These are phyloP conservation scores for Brachycybe producta DNA, from an alignment of 2,888 invertebrate genomes.

Conservation along the genomic window DNA sequence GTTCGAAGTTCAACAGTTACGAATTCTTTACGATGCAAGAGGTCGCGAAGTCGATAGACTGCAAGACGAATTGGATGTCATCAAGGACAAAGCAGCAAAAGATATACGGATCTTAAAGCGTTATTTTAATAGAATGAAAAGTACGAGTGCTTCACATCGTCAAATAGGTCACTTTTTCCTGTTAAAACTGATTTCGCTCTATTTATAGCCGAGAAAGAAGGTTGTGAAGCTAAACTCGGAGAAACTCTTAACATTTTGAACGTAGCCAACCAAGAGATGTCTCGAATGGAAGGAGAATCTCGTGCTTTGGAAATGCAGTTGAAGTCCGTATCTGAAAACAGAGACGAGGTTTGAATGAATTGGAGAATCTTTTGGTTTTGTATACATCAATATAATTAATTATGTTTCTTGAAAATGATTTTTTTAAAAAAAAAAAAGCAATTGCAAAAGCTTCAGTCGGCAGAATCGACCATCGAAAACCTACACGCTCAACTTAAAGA, in stretches of 20 bases:
- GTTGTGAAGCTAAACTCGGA: background rate
- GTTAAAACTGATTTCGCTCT: too few relatives aligned
- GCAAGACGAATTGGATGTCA: slow-evolving; percentile 9
- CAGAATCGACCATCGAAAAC: slow-evolving; percentile 32
- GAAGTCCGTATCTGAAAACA: slow-evolving; percentile 26
- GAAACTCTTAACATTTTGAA: background rate
- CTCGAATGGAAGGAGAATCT: slow-evolving; percentile 24
- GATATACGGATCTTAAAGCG: too few relatives aligned
- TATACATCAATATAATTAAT: background rate
- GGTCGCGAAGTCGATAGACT: slow-evolving; percentile 17
- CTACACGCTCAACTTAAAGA: slow-evolving; percentile 31
- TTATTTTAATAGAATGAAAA: background rate
- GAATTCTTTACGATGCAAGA: slow-evolving; percentile 20
- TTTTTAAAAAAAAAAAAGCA: too few relatives aligned
- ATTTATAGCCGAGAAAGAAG: background rate
- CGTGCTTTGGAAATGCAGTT: slow-evolving; percentile 28
- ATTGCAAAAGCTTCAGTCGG: slow-evolving; percentile 28
- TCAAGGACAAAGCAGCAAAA: background rate
- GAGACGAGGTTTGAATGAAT: slow-evolving; percentile 28
- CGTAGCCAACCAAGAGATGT: background rate
- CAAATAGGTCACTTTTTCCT: background rate
- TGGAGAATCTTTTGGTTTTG: background rate
- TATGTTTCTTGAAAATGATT: too few relatives aligned
- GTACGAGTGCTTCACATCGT: background rate
- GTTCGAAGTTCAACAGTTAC: slow-evolving; percentile 14